Base-by-base conservation (phyloP, 2,888 invertebrate genomes). In the Panopea generosa region DNA sequence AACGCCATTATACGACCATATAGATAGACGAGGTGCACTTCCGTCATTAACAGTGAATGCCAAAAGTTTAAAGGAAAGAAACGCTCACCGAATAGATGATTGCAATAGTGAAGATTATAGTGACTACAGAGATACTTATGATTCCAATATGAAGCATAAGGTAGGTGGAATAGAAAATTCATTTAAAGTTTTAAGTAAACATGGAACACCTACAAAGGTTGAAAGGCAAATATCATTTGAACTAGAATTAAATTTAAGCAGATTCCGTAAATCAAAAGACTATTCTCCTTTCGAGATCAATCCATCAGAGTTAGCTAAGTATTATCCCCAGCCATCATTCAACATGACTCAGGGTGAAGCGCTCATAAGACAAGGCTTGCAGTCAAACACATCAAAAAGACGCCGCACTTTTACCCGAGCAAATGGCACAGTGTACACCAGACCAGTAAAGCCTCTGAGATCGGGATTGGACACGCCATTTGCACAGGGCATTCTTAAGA, bases 81-180 rank as follows among this genome's bases (percentile, higher is more conserved):
- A 53, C 0, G 55, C 52, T 0, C 67, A 70, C n/a, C 38, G 61
- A 6, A 40, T 52, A 29, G 70, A 66, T 26, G 73, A 75, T n/a
- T 60, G 40, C 33, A 60, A 72, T 16, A 83, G 80, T 18, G 75
- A 76, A 24, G 84, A 84, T 33, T 73, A 73, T 67, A 40, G 53
- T 22, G 75, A 77, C 38, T 79, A 82, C 38, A 69, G 68, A 43
- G 75, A 73, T 18, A 47, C 70, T 3, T 80, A 69, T 43, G 72
- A 75, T 29, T 24, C 63, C 27, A 55, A 62, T 4, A 29, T 65
- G 6, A 66, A 61, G 59, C 84, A 77, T 29, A 84, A 82, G 55
- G 70, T 87, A 7, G 87, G 87, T 14, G 86, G 86, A 7, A 86
- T 87, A 9, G 80, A 86, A 53, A 87, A 87, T 71, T 83, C 89